Conservation (phyloP, 2,113 vertebrate species). For the Periophthalmus modestus region DNA sequence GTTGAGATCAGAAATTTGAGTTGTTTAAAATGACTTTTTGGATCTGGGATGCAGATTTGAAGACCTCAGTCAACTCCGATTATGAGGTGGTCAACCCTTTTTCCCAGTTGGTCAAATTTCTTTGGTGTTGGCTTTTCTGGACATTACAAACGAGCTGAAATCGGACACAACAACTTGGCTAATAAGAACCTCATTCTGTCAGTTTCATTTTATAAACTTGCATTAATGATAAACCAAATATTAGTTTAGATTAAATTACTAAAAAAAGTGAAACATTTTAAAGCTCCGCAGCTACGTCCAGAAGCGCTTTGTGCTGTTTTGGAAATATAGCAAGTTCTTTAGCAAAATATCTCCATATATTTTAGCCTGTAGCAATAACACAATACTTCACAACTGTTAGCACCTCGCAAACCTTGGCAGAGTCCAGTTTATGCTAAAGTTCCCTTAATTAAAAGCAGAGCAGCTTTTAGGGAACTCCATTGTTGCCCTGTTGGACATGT, state of each 20-base stretch:
- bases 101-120: not conserved
- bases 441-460: conserved; percentile 13
- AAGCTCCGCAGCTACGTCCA: not conserved
- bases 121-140: not conserved
- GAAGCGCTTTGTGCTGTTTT: not conserved
- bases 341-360: not conserved
- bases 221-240: not conserved
- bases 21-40: no score
- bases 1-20: no score
- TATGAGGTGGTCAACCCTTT: not conserved
- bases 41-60: no score
- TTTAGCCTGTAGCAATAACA: not conserved
- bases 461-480: not conserved
- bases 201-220: not conserved
- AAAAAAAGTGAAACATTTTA: not conserved
- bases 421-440: not conserved
- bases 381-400: conserved; percentile 7
- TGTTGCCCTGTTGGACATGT: conserved; percentile 4
- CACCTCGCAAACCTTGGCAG: conserved; percentile 7
- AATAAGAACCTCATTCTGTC: not conserved
- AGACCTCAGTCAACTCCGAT: no score
- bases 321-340: not conserved
- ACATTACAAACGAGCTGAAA: not conserved
- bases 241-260: not conserved
- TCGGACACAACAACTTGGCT: not conserved